Percentiles rank a stretch among this genome's conserved stretches.
Conservation (phyloP, 2,797 vertebrate genomes). For the Zenarchopterus dispar region DNA sequence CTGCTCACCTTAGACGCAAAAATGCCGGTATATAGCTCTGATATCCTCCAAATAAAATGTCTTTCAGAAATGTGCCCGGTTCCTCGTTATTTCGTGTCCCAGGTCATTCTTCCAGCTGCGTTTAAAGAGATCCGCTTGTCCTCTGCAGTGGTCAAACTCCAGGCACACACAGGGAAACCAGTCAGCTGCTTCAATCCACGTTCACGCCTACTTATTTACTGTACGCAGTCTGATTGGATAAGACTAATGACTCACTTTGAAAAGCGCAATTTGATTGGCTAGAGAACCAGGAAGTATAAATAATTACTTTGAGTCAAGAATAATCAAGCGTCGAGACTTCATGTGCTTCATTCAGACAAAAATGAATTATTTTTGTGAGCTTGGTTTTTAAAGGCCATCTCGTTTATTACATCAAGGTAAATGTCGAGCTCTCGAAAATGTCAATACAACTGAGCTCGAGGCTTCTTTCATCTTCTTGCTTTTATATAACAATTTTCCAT, state of each 20-base stretch:
- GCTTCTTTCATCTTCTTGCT: neutral
- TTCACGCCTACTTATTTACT: constrained; percentile 45
- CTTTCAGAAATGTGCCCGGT: constrained; percentile 13
- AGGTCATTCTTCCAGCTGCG: constrained; percentile 52
- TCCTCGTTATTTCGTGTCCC: constrained; percentile 9
- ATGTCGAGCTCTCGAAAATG: neutral
- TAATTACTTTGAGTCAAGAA: constrained; percentile 20
- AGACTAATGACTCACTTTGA: rapidly evolving
- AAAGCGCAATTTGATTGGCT: constrained; percentile 60
- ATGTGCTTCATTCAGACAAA: too few species aligned
- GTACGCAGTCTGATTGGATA: constrained; percentile 61
- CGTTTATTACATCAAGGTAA: neutral
- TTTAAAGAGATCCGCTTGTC: constrained; percentile 2
- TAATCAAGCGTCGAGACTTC: constrained; percentile 31
- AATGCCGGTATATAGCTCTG: constrained; percentile 7
- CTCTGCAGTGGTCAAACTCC: constrained; percentile 44
- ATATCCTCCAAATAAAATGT: constrained; percentile 2
- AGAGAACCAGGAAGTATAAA: neutral
- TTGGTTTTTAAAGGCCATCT: neutral
- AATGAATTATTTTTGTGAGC: too few species aligned
- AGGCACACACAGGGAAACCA: constrained; percentile 21
- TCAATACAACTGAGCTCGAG: neutral
- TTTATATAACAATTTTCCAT: neutral
- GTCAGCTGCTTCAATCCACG: constrained; percentile 32
- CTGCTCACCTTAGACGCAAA: constrained; percentile 63